These are phyloP conservation scores for Myathropa florea DNA, from an alignment of 2,888 invertebrate species.

Conservation along the genomic window DNA sequence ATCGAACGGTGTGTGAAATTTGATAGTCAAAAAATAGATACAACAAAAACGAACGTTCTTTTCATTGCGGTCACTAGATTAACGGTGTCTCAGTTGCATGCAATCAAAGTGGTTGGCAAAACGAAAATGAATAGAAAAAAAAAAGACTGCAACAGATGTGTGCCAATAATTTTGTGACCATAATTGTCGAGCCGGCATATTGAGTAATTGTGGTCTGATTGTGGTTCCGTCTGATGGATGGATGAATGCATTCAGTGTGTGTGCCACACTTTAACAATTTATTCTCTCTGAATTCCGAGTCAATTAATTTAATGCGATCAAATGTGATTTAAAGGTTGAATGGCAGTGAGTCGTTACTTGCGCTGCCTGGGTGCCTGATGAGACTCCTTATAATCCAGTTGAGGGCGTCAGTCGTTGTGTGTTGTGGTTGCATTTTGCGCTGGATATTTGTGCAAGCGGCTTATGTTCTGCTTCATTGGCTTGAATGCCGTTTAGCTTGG, in stretches of 20 bases:
- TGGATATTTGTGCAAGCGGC: constrained; percentile 9
- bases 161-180: constrained; percentile 53
- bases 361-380: neutral
- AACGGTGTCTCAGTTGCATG: constrained; percentile 19
- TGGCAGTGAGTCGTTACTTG: constrained; percentile 4
- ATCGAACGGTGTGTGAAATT: constrained; percentile 56
- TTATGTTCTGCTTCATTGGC: constrained; percentile 13
- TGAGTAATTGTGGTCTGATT: constrained; percentile 33
- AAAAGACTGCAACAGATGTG: neutral
- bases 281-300: constrained; percentile 33
- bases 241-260: constrained; percentile 9
- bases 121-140: neutral
- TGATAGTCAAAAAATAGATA: constrained; percentile 65
- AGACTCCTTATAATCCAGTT: neutral
- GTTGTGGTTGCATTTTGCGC: constrained; percentile 7
- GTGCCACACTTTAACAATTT: constrained; percentile 37
- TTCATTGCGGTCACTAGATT: constrained; percentile 49
- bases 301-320: constrained; percentile 54
- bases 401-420: neutral
- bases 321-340: constrained; percentile 58
- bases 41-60: constrained; percentile 38
- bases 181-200: constrained; percentile 55
- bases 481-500: neutral
- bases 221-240: constrained; percentile 22
- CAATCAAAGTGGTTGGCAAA: constrained; percentile 13